Percentiles rank a stretch among this genome's conserved stretches.
Evolutionary conservation across 2,113 vertebrate genomes (phyloP).

Genomic region (Halichoeres trimaculatus): DNA sequence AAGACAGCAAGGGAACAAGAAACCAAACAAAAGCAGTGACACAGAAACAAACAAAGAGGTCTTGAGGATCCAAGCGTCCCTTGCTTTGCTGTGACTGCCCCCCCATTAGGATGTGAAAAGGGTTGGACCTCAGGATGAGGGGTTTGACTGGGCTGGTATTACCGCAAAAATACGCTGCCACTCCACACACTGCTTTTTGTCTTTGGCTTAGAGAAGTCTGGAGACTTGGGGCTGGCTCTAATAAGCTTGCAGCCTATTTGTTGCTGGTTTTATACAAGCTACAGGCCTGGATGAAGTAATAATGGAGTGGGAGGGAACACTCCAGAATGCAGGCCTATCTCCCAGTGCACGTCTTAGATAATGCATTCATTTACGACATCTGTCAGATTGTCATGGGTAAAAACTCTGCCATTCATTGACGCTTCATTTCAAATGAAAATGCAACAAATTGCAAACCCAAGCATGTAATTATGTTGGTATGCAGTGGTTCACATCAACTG

Average conservation of each 20-base stretch:
- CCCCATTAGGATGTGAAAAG: slow-evolving; percentile 59
- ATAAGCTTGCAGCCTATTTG: slow-evolving; percentile 52
- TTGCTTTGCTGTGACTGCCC: slow-evolving; percentile 43
- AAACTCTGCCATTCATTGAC: slow-evolving; percentile 71
- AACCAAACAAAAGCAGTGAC: slow-evolving; percentile 66
- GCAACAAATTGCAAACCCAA: slow-evolving; percentile 79
- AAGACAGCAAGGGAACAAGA: slow-evolving; percentile 49
- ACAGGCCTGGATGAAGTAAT: slow-evolving; percentile 42
- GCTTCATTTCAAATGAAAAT: slow-evolving; percentile 79
- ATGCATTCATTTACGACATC: slow-evolving; percentile 73
- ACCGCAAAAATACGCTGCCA: slow-evolving; percentile 60
- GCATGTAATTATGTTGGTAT: slow-evolving; percentile 81
- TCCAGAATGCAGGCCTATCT: slow-evolving; percentile 61
- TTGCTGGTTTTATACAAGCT: slow-evolving; percentile 49
- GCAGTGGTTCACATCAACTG: slow-evolving; percentile 73
- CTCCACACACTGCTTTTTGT: slow-evolving; percentile 46
- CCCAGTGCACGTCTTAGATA: slow-evolving; percentile 63
- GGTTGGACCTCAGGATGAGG: slow-evolving; percentile 43
- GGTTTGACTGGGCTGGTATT: slow-evolving; percentile 45
- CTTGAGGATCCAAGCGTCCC: slow-evolving; percentile 37
- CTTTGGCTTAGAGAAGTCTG: slow-evolving; percentile 47
- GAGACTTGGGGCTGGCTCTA: slow-evolving; percentile 48
- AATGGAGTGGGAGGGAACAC: slow-evolving; percentile 55
- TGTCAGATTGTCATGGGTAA: slow-evolving; percentile 80
- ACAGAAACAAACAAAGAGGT: slow-evolving; percentile 69